Evolutionary conservation across 2,888 invertebrate species (phyloP).

Genomic region (Psococerastis gibbosa): DNA sequence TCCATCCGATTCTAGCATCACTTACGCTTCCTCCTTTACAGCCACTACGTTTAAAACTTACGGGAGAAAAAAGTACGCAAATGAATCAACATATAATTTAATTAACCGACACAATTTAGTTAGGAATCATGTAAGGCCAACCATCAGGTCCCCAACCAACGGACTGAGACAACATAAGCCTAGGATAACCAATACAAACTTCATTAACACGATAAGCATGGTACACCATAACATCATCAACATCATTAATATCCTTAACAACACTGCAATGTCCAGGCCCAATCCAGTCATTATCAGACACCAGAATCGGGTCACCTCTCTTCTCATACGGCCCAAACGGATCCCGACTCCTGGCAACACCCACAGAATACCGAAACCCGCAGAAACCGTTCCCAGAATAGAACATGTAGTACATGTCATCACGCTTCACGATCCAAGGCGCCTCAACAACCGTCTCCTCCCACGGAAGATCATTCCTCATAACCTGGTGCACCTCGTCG

Average conservation of each 20-base stretch:
- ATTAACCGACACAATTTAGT: not conserved
- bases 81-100: too few relatives aligned
- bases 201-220: not conserved
- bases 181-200: not conserved
- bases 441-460: constrained; percentile 1
- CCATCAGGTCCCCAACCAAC: not conserved
- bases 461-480: not conserved
- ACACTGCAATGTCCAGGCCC: not conserved
- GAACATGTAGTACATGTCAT: not conserved
- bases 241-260: not conserved
- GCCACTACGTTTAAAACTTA: too few relatives aligned
- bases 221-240: constrained; percentile 1
- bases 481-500: not conserved
- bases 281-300: not conserved
- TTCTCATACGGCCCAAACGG: not conserved
- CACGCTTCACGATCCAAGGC: not conserved
- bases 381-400: not conserved
- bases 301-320: not conserved
- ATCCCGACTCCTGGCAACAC: not conserved
- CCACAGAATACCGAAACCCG: not conserved
- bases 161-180: not conserved
- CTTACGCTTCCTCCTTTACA: too few relatives aligned
- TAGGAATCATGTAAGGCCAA: not conserved
- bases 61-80: too few relatives aligned
- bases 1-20: too few relatives aligned